These are phyloP conservation scores for Serranus cabrilla DNA, from an alignment of 2,797 vertebrate genomes.

Conservation along the genomic window DNA sequence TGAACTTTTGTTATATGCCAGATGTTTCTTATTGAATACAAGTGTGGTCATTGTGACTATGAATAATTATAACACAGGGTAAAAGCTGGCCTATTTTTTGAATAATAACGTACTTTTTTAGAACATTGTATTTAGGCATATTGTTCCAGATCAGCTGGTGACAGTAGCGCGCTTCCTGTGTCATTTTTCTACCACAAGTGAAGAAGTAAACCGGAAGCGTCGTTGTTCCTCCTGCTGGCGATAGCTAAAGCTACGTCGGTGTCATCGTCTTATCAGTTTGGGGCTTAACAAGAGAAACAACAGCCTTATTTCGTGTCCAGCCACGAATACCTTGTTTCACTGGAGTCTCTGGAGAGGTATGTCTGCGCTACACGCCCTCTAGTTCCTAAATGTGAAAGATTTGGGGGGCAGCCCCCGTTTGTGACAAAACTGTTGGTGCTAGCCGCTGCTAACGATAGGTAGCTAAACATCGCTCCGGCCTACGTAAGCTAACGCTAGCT, in stretches of 20 bases:
- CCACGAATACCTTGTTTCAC: conserved; percentile 48
- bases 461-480: conserved; percentile 68
- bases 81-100: not conserved
- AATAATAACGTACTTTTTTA: not conserved
- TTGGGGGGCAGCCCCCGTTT: not conserved
- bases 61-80: not conserved
- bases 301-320: conserved; percentile 62
- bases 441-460: conserved; percentile 44
- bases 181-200: not conserved
- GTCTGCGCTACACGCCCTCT: not conserved
- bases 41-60: not conserved
- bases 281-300: conserved; percentile 69
- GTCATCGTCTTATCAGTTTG: conserved; percentile 64
- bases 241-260: conserved; percentile 65
- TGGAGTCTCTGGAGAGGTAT: conserved; percentile 80
- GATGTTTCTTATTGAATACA: not conserved
- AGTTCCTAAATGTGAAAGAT: not conserved
- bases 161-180: not conserved
- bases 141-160: not conserved
- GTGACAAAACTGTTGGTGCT: conserved; percentile 19
- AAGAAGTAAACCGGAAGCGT: conserved; percentile 74
- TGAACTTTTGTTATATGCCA: no score
- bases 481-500: conserved; percentile 49
- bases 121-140: not conserved
- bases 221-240: conserved; percentile 34